Conservation (phyloP, 2,113 vertebrate species). For the Ochotona princeps region DNA sequence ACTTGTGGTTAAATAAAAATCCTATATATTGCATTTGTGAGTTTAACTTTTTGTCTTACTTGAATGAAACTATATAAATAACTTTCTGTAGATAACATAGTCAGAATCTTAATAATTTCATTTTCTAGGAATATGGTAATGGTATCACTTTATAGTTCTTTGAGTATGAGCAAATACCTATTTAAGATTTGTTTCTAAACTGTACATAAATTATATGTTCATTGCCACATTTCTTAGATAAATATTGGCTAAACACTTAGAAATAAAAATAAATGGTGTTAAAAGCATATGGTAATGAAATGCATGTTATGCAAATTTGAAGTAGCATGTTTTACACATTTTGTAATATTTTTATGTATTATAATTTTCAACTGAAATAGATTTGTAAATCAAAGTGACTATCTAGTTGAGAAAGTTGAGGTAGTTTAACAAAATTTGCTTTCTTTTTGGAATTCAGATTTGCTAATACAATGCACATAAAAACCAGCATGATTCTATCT, state of each 20-base stretch:
- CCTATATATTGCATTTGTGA: background rate
- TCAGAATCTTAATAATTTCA: background rate
- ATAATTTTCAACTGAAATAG: slow-evolving; percentile 14
- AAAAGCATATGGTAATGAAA: background rate
- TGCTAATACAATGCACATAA: background rate
- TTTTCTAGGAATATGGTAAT: background rate
- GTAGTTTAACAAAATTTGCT: background rate
- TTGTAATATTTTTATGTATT: slow-evolving; percentile 10
- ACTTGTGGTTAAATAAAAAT: background rate
- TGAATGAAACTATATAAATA: background rate
- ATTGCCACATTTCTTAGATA: background rate
- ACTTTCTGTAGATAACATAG: background rate
- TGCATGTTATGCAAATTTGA: background rate
- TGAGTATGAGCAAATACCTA: background rate
- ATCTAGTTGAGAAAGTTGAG: background rate
- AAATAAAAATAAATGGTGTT: background rate
- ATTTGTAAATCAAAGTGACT: background rate
- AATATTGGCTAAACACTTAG: background rate
- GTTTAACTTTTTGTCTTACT: background rate
- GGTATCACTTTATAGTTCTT: background rate
- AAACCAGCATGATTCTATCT: background rate
- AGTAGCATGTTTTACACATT: background rate
- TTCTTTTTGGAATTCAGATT: background rate
- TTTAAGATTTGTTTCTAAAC: slow-evolving; percentile 10
- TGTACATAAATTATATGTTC: background rate